Evolutionary conservation across 2,113 vertebrate species (phyloP), one percentile per base, ranked within the genome.

Genomic region (Xiphias gladius): DNA sequence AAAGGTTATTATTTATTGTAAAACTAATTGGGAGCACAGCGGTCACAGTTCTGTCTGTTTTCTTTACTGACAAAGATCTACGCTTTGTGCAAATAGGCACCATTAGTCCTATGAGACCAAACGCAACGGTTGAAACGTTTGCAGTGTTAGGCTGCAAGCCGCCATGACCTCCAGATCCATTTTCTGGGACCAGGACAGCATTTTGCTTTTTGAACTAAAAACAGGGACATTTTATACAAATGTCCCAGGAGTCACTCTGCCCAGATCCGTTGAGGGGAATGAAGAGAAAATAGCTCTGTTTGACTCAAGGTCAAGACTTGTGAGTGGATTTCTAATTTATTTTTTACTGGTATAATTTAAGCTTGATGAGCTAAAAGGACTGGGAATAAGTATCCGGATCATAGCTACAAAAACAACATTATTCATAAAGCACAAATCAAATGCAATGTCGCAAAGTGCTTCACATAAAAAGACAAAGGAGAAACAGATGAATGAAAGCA

Each of bases 401-500:
- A 11, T 0, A 28, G n/a, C 41, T 10, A 14, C 41, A 17, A 8
- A 46, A 46, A 52, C 6, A 5, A 39, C 7, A 7, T 50, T 0
- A 8, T 20, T 19, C 2, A 52, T 10, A 6, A n/a, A 9, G 50
- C 50, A 22, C 2, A 22, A 1, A 9, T 52, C 1, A 9, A 22
- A 52, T 16, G 2, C n/a, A 22, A 9, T 6, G 68, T 19, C 16
- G 22, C 19, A 75, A 17, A 5, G 17, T 28, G 54, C n/a, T 57
- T 24, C 54, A 50, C n/a, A 19, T 30, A 46, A 22, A n/a, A 24
- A 0, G 32, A 61, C 30, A 52, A 1, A n/a, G 50, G 11, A 52
- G 50, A 43, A 14, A 16, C 2, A 11, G 0, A 0, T 3, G 22
- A 0, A 1, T 41, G 20, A 28, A 16, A 63, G 0, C 5, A 22